These are phyloP conservation scores for Nephrotoma appendiculata DNA, from an alignment of 2,888 invertebrate genomes.

Conservation along the genomic window DNA sequence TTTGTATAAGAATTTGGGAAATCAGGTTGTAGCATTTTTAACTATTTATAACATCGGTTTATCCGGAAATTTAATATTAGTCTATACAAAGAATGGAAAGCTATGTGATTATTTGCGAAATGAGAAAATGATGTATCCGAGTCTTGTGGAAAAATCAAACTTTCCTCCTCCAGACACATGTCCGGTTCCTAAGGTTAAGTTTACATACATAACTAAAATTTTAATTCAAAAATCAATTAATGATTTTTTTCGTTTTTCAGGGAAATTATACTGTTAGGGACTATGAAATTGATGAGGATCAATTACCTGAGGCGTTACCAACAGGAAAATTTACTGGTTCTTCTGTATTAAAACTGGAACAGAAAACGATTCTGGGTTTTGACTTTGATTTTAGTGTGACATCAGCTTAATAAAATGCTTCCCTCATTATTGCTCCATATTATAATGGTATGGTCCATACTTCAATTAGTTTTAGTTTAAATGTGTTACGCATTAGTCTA, in stretches of 20 bases:
- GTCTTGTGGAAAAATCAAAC: neutral
- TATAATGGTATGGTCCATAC: too few species aligned
- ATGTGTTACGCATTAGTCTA: too few species aligned
- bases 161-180: neutral
- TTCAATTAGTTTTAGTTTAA: too few species aligned
- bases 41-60: neutral
- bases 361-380: neutral
- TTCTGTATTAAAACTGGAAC: neutral
- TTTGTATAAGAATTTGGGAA: neutral
- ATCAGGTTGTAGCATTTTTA: neutral
- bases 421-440: neutral
- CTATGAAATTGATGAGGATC: neutral
- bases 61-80: neutral
- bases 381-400: neutral
- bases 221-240: neutral
- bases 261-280: neutral
- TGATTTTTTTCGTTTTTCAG: neutral
- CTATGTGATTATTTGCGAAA: neutral
- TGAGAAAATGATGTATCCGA: neutral
- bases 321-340: neutral
- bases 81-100: neutral
- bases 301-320: neutral
- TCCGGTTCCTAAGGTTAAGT: neutral
- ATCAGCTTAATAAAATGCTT: neutral
- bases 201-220: neutral